Evolutionary conservation across 2,797 vertebrate species (phyloP), one percentile per base, ranked within the genome.

Genomic region (Lithobates pipiens): DNA sequence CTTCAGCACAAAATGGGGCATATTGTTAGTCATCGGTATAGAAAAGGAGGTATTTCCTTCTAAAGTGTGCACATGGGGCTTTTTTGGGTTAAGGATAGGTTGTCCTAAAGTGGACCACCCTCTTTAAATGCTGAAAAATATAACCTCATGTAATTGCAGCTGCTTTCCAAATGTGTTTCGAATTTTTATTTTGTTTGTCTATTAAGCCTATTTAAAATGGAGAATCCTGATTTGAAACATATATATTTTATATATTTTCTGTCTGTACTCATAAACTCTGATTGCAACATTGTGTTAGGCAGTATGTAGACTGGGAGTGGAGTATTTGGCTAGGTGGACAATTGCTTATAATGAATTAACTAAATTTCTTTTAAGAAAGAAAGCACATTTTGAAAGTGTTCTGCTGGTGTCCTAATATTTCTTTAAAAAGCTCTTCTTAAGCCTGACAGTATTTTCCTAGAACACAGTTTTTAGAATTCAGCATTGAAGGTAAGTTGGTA

Each of bases 351-450:
- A 57, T 3, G 2, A 15, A 63, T 63, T 5, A 3, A 63, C 57
- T 23, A 65, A 65, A 67, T 3, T 10, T 27, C 3, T 27, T 67
- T 67, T 27, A 27, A 4, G 4, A 27, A 25, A 29, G 10, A 67
- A 29, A 67, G 27, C n/a, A 67, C 65, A 67, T 29, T 67, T 67
- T 67, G 65, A 67, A 67, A 67, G n/a, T 67, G 65, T 67, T 29
- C 65, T 67, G 65, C 65, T 67, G 65, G 7, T 61, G 54, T n/a
- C 21, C 1, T 23, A 3, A 1, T 61, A 61, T 61, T 61, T 61
- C 23, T 23, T 61, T 11, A 23, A 61, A 61, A 61, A n/a, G 6
- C 2, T 61, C 21, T 23, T 61, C 21, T 61, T 61, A 7, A 46
- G 44, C 44, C 11, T 46, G 11, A 21, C 16, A 21, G 3, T 54